Percentiles rank a stretch among this genome's conserved stretches.
These are phyloP conservation scores for Drosophila fulvimacula DNA, from an alignment of 2,888 invertebrate species.

Conservation along the genomic window DNA sequence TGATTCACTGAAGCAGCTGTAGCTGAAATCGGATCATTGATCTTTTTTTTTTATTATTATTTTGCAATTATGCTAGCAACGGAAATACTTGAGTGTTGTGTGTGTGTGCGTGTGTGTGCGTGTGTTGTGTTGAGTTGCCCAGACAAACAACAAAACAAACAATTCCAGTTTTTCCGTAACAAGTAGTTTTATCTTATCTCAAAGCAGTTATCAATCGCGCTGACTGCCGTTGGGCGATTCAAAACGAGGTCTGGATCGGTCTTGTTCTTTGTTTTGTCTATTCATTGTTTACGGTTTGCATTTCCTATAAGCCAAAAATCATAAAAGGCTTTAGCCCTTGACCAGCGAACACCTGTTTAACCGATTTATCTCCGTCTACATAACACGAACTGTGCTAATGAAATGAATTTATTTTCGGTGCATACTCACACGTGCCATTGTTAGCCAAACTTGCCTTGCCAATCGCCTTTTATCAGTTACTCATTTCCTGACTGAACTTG, in stretches of 20 bases:
- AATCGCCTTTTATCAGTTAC: conserved; percentile 52
- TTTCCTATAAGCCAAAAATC: conserved; percentile 27
- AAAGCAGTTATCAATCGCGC: conserved; percentile 45
- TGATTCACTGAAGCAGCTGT: conserved; percentile 43
- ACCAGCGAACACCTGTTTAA: conserved; percentile 55
- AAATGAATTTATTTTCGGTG: conserved; percentile 1
- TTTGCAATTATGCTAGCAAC: conserved; percentile 31
- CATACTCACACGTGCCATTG: conserved; percentile 44
- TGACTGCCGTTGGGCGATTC: conserved; percentile 42
- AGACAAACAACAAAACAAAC: conserved; percentile 43
- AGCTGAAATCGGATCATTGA: conserved; percentile 28
- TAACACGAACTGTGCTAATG: conserved; percentile 9
- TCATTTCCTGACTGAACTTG: conserved; percentile 60
- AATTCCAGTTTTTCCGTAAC: conserved; percentile 34
- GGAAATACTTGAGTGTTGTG: conserved; percentile 5
- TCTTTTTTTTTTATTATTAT: too few relatives aligned
- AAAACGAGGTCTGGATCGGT: conserved; percentile 24
- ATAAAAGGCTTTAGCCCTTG: conserved; percentile 53
- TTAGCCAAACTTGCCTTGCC: background rate
- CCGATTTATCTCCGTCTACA: background rate
- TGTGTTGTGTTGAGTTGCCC: background rate
- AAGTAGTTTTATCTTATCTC: conserved; percentile 48
- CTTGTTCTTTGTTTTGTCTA: conserved; percentile 15
- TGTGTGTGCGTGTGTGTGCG: too few relatives aligned
- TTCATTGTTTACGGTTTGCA: conserved; percentile 12